These are phyloP conservation scores for Callipepla californica DNA, from an alignment of 2,113 vertebrate species.

Conservation along the genomic window DNA sequence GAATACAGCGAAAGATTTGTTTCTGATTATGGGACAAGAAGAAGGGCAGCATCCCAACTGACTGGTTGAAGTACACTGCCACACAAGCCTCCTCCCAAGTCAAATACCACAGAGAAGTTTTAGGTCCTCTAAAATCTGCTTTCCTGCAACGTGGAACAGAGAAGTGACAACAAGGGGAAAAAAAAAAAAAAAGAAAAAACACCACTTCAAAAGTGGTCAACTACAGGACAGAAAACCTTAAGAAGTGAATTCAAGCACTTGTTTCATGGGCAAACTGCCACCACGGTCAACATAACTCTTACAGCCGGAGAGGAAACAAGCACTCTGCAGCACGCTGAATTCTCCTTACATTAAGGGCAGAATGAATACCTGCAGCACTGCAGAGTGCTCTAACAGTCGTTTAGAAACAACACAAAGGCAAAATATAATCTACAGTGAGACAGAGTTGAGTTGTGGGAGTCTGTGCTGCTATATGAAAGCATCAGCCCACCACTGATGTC, in stretches of 20 bases:
- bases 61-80: background rate
- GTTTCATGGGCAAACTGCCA: background rate
- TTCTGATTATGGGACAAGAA: slow-evolving; percentile 17
- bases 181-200: background rate
- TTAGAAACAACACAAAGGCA: background rate
- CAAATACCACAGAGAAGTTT: slow-evolving; percentile 9
- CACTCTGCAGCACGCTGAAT: background rate
- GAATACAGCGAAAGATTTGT: slow-evolving; percentile 45
- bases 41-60: slow-evolving; percentile 37
- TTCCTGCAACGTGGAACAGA: background rate
- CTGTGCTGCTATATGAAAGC: background rate
- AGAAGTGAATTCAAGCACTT: background rate
- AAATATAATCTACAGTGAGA: background rate
- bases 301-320: slow-evolving; percentile 32
- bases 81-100: background rate
- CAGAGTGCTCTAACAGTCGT: background rate
- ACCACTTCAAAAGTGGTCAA: background rate
- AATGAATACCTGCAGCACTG: background rate
- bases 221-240: background rate
- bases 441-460: background rate
- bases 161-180: background rate
- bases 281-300: background rate
- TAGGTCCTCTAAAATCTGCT: background rate
- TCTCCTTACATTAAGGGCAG: background rate
- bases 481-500: background rate